phyloP scores from a whole-genome alignment of 2,113 vertebrate genomes.

The Bufo bufo region DNA sequence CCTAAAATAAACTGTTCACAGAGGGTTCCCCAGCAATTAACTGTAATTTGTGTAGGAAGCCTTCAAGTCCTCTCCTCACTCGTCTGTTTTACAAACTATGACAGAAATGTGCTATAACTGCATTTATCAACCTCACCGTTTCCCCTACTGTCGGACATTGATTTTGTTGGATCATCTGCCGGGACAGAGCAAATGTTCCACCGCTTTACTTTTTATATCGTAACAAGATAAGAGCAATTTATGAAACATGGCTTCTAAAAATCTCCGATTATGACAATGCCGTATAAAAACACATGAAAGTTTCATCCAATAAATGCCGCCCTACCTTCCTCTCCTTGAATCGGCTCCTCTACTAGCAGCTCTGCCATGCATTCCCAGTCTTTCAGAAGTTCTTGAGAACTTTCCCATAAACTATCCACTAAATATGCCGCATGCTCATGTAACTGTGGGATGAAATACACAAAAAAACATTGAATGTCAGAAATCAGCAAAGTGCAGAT shows the following conservation, averaged over 20 bases:
- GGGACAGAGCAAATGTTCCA: neutral
- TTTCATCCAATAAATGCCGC: neutral
- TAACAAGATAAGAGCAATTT: neutral
- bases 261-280: too few relatives aligned
- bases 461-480: neutral
- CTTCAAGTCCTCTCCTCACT: too few relatives aligned
- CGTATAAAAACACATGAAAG: neutral
- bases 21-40: too few relatives aligned
- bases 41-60: too few relatives aligned
- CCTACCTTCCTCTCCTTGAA: slow-evolving; percentile 96
- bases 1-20: too few relatives aligned
- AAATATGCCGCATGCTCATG: slow-evolving; percentile 97
- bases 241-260: too few relatives aligned
- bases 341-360: slow-evolving; percentile 93
- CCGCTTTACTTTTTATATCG: neutral
- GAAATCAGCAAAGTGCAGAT: neutral
- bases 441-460: slow-evolving; percentile 75
- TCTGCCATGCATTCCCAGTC: slow-evolving; percentile 99
- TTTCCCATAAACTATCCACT: slow-evolving; percentile 98
- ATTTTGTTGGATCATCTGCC: too few relatives aligned
- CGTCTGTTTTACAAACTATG: too few relatives aligned
- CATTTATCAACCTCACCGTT: too few relatives aligned
- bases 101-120: too few relatives aligned
- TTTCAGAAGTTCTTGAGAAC: slow-evolving; percentile 97
- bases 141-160: too few relatives aligned